phyloP scores from a whole-genome alignment of 1,140 invertebrate genomes.

The Laupala kohalensis region DNA sequence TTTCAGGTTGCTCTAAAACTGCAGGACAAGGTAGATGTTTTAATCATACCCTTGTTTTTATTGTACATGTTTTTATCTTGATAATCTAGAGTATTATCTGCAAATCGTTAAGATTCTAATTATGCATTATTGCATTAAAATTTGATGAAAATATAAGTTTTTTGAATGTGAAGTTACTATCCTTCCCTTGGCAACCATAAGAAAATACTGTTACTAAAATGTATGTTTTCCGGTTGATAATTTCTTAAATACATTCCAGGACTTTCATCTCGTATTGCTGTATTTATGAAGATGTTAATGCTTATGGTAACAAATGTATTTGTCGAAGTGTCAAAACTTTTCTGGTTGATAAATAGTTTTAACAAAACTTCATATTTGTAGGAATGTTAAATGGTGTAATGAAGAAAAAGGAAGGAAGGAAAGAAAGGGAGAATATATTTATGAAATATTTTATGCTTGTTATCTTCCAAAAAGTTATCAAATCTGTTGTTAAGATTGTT shows the following conservation, averaged over 20 bases:
- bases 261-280: too few relatives aligned
- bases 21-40: too few relatives aligned
- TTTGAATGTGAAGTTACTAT: too few relatives aligned
- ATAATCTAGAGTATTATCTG: too few relatives aligned
- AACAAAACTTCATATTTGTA: background rate
- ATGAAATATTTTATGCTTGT: background rate
- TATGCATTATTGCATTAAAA: too few relatives aligned
- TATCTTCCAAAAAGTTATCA: background rate
- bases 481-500: background rate
- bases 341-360: background rate
- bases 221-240: background rate
- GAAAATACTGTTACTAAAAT: background rate
- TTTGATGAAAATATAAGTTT: too few relatives aligned
- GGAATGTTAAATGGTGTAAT: background rate
- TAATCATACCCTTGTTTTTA: too few relatives aligned
- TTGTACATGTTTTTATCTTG: too few relatives aligned
- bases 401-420: background rate
- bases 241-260: background rate
- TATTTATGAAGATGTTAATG: background rate
- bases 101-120: too few relatives aligned
- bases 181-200: background rate
- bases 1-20: too few relatives aligned
- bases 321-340: too few relatives aligned
- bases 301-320: background rate
- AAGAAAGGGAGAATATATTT: background rate